Evolutionary conservation across 2,888 invertebrate genomes (phyloP), one percentile per base, ranked within the genome.

Genomic region (Deilephila porcellus): DNA sequence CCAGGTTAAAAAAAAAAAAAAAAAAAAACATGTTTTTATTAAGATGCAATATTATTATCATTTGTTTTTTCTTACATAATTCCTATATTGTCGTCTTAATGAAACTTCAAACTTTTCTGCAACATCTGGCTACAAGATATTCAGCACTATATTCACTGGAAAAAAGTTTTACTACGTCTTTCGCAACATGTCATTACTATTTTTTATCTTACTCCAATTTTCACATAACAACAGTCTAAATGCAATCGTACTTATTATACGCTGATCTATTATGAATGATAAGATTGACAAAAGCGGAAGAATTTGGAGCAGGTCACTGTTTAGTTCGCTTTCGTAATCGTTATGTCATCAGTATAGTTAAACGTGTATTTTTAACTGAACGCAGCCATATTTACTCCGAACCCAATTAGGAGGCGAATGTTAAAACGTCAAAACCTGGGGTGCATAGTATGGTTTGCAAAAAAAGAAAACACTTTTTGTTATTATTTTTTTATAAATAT

Each of bases 341-440:
- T 59, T 74, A 74, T 45, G 32, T 32, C 56, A 56, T 56, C 45
- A 32, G 19, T 53, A 71, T 29, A n/a, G 60, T 60, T 45, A 37
- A 11, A 60, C 45, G 64, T 37, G 45, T 74, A 73, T 78, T 74
- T 78, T 74, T 78, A 76, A 74, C 72, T 52, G 74, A 80, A 84
- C 74, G 76, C 78, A 75, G 71, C 20, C 71, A 60, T 88, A 85
- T 88, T 88, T 88, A 86, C 82, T 81, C 56, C 74, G 77, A 78
- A 76, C 82, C 82, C 85, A 87, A 88, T 88, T 88, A 87, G 85
- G 78, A 80, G 78, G 79, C 82, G 78, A 82, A 83, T 81, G 85
- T 77, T 87, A 88, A 86, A 80, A 81, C 78, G 85, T 77, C 87
- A 88, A 86, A 80, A 81, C 78, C 83, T 85, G 78, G 85, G 67